Evolutionary conservation across 2,113 vertebrate species (phyloP).

Genomic region (Bostrychus sinensis): DNA sequence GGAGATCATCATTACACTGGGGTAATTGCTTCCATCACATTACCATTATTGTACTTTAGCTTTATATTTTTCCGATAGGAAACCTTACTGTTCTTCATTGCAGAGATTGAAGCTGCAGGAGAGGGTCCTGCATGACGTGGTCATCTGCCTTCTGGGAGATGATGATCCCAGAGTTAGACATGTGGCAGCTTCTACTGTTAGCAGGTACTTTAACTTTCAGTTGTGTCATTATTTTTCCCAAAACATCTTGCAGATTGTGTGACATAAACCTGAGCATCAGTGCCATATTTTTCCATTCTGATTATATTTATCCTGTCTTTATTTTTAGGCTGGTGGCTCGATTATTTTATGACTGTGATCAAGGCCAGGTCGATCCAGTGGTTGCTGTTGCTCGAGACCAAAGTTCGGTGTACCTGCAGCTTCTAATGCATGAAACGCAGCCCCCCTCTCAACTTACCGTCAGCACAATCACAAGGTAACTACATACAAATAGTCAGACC

Average conservation of each 20-base stretch:
- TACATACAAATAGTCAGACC: too few relatives aligned
- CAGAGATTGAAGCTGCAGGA: conserved; percentile 91
- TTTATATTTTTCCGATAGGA: neutral
- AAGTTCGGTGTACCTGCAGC: conserved; percentile 91
- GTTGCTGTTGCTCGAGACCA: conserved; percentile 94
- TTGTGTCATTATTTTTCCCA: neutral
- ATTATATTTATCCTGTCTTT: neutral
- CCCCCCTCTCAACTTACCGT: conserved; percentile 92
- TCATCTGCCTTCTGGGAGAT: conserved; percentile 90
- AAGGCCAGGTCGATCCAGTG: conserved; percentile 93
- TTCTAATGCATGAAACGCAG: conserved; percentile 95
- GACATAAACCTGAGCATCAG: too few relatives aligned
- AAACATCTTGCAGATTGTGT: too few relatives aligned
- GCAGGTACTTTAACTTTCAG: conserved; percentile 78
- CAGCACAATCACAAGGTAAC: conserved; percentile 93
- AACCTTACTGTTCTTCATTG: neutral
- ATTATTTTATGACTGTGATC: conserved; percentile 93
- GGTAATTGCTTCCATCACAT: conserved; percentile 70
- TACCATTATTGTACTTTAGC: neutral
- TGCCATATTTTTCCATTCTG: too few relatives aligned
- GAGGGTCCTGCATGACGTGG: conserved; percentile 85
- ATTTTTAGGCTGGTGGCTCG: conserved; percentile 87
- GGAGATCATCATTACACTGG: conserved; percentile 92
- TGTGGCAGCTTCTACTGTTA: conserved; percentile 84
- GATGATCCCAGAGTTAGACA: conserved; percentile 95